Evolutionary conservation across 2,797 vertebrate genomes (phyloP).

Genomic region (Sebastolobus altivelis): DNA sequence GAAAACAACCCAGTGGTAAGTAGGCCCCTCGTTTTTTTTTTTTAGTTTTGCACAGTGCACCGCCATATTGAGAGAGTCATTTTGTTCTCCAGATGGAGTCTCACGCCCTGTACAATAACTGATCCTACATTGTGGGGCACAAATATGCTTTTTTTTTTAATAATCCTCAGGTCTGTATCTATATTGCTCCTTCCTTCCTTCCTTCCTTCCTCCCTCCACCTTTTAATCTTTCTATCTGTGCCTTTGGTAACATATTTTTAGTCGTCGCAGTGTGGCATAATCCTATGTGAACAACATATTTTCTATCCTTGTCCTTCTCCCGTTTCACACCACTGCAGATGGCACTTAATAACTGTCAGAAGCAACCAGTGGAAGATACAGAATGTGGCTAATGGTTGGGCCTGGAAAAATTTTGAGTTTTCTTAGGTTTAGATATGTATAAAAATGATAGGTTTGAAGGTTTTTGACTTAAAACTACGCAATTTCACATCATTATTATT

Average conservation of each 20-base stretch:
- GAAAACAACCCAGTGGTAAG: slow-evolving; percentile 84
- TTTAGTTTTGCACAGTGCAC: slow-evolving; percentile 6
- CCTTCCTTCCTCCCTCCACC: neutral
- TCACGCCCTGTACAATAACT: slow-evolving; percentile 4
- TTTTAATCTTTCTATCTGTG: slow-evolving; percentile 4
- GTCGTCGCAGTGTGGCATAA: slow-evolving; percentile 12
- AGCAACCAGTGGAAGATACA: neutral
- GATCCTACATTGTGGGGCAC: slow-evolving; percentile 9
- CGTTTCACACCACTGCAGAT: slow-evolving; percentile 21
- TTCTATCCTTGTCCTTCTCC: neutral
- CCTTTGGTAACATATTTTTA: neutral
- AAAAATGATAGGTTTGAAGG: too few relatives aligned
- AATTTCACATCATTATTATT: too few relatives aligned
- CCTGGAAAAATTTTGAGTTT: too few relatives aligned
- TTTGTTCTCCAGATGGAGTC: slow-evolving; percentile 26
- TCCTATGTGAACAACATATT: neutral
- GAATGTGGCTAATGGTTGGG: too few relatives aligned
- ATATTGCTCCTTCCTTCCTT: neutral
- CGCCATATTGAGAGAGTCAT: slow-evolving; percentile 49
- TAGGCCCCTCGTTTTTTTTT: slow-evolving; percentile 30
- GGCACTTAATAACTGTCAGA: neutral
- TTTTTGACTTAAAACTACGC: too few relatives aligned
- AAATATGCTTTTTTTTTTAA: slow-evolving; percentile 21
- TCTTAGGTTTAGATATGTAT: too few relatives aligned
- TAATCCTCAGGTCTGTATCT: neutral